Base-by-base conservation (phyloP, 2,113 vertebrate species). In the Lagopus muta region DNA sequence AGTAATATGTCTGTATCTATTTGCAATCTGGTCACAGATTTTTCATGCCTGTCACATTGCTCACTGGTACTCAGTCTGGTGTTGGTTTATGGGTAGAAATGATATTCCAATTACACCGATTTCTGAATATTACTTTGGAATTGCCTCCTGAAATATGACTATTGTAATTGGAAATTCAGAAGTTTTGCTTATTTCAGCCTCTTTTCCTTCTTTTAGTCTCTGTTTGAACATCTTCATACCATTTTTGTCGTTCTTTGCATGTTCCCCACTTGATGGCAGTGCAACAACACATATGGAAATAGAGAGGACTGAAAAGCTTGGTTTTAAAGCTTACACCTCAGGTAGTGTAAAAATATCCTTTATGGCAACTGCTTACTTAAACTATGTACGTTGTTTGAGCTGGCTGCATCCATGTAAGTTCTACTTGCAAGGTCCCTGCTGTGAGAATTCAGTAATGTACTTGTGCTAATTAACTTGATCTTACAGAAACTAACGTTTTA, bases 211-310 rank as follows among this genome's bases (percentile, higher is more conserved):
- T 14, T 38, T 64, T 50, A 50, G 7, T 73, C 15, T 73, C 11
- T 67, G 18, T 58, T 82, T 6, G 3, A 14, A 3, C 1, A 30
- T 25, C 22, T 77, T 38, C 13, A 8, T 25, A 20, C 8, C 3
- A 6, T 81, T 32, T 87, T 87, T 77, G 16, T 61, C 8, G 7
- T 62, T 32, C 13, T 71, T 27, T 72, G 24, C 20, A 10, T 3
- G 21, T 92, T 90, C 40, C 19, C 93, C 98, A 86, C 83, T 96
- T 97, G 97, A 92, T 97, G 97, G 97, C 97, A 98, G 94, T 96
- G 94, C 15, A 79, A 25, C 90, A 93, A 65, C 93, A 34, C 54
- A 27, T 73, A 65, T 1, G 58, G 64, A 65, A n/a, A 47, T 2
- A 19, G 11, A 14, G 24, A 62, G 17, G 11, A 36, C 25, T 13